phyloP scores from a whole-genome alignment of 30 jellyfish, hydroid and myxozoan genomes.

The Cassiopea xamachana region DNA sequence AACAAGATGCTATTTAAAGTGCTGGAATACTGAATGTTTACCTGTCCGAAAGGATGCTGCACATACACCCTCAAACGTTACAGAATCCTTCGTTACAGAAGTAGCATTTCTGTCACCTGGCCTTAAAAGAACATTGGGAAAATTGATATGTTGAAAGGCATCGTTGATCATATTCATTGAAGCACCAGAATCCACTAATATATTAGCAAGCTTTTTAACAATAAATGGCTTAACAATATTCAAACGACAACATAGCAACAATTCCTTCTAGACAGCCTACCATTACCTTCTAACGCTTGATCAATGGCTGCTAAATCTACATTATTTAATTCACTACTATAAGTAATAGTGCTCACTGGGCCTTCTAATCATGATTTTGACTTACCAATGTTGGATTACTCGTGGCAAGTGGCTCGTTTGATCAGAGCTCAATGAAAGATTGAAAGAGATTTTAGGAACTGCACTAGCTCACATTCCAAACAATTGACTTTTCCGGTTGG shows the following conservation, averaged over 20 bases:
- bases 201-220: conserved; percentile 18
- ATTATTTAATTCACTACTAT: not conserved
- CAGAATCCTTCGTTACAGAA: conserved; percentile 52
- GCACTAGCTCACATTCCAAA: no score
- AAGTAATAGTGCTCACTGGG: not conserved
- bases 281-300: not conserved
- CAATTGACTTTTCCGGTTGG: no score
- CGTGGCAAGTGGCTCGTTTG: no score
- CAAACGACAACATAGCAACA: not conserved
- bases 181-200: conserved; percentile 35
- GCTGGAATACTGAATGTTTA: conserved; percentile 43
- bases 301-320: not conserved
- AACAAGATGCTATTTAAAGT: conserved; percentile 48
- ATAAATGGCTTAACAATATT: conserved; percentile 1
- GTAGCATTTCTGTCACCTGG: conserved; percentile 33
- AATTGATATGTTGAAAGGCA: conserved; percentile 35
- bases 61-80: conserved; percentile 35
- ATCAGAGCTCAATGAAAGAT: no score
- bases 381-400: no score
- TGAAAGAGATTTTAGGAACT: no score
- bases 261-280: not conserved
- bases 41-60: conserved; percentile 64
- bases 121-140: conserved; percentile 27
- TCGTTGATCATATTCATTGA: conserved; percentile 52
- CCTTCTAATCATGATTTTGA: no score